These are phyloP conservation scores for Leptodirus hochenwartii DNA, from an alignment of 2,888 invertebrate genomes.

Conservation along the genomic window DNA sequence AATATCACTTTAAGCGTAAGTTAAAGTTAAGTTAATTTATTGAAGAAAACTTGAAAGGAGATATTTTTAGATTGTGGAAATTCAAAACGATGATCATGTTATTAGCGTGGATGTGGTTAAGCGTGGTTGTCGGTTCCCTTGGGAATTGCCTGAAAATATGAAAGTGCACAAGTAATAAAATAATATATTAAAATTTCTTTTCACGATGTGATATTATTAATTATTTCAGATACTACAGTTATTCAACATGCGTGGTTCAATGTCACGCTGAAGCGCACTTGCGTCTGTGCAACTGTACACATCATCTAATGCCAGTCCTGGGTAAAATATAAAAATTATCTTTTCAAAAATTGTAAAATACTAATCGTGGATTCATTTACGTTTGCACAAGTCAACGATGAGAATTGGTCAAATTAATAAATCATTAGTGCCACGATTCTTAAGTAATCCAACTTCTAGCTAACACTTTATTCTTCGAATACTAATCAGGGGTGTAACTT, in stretches of 20 bases:
- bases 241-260: constrained; percentile 38
- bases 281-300: constrained; percentile 39
- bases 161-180: constrained; percentile 30
- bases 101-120: constrained; percentile 28
- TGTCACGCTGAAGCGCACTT: constrained; percentile 35
- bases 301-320: constrained; percentile 38
- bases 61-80: constrained; percentile 37
- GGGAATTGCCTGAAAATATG: constrained; percentile 29
- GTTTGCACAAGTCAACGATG: no score
- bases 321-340: constrained; percentile 23
- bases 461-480: no score
- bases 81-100: constrained; percentile 37
- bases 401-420: no score
- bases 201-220: no score
- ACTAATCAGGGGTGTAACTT: no score
- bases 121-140: constrained; percentile 36
- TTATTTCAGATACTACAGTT: no score
- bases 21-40: no score
- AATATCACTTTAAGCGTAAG: constrained; percentile 23
- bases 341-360: no score
- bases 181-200: no score
- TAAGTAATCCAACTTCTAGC: no score
- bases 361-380: constrained; percentile 1
- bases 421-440: no score
- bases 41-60: no score